Evolutionary conservation across 2,888 invertebrate species (phyloP).

Genomic region (Caenorhabditis angaria): DNA sequence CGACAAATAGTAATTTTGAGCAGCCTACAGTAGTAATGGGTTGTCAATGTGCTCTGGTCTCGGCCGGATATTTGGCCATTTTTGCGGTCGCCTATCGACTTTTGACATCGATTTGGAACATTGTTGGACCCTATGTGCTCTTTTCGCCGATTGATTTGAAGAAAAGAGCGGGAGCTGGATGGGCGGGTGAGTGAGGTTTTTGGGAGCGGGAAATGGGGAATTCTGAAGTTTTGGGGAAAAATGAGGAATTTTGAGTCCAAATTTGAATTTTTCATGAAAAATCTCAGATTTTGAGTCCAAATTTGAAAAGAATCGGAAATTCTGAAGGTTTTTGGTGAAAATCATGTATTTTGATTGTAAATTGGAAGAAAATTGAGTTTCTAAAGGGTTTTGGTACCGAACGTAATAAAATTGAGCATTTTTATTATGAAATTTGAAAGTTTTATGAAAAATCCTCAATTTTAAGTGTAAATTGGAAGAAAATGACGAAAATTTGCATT

Average conservation of each 20-base stretch:
- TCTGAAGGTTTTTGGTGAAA: not conserved
- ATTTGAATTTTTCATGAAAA: too few relatives aligned
- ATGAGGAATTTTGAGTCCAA: not conserved
- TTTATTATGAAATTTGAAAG: too few relatives aligned
- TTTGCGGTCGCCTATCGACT: slow-evolving; percentile 46
- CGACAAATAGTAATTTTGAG: too few relatives aligned
- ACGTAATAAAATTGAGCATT: too few relatives aligned
- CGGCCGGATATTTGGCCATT: slow-evolving; percentile 54
- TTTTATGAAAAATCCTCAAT: too few relatives aligned
- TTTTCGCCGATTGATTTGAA: slow-evolving; percentile 58
- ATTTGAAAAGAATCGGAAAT: too few relatives aligned
- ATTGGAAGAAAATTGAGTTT: too few relatives aligned
- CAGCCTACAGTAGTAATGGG: slow-evolving; percentile 37
- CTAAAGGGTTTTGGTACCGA: too few relatives aligned
- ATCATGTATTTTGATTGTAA: not conserved
- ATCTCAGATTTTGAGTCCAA: too few relatives aligned
- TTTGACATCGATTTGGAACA: slow-evolving; percentile 47
- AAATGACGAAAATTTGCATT: too few relatives aligned
- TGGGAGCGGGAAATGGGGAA: not conserved
- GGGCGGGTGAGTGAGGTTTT: slow-evolving; percentile 60
- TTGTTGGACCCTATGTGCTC: slow-evolving; percentile 59
- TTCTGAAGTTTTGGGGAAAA: not conserved
- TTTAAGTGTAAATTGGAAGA: too few relatives aligned
- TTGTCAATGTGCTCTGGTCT: slow-evolving; percentile 56
- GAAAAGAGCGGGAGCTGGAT: slow-evolving; percentile 64